phyloP scores from a whole-genome alignment of 2,113 vertebrate genomes.

The Charina bottae region DNA sequence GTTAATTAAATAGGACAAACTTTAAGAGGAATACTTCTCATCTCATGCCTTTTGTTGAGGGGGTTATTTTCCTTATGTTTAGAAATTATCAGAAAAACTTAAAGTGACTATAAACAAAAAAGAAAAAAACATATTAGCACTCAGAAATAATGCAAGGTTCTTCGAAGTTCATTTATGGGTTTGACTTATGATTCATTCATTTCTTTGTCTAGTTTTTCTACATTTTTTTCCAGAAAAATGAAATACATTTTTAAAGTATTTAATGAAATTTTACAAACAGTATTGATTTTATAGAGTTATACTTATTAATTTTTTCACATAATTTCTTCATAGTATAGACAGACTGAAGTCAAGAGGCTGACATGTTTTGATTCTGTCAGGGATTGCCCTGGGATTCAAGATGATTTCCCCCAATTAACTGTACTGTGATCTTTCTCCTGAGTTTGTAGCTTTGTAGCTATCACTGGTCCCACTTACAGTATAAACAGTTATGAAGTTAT shows the following conservation, averaged over 20 bases:
- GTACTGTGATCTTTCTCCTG: neutral
- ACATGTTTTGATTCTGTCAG: neutral
- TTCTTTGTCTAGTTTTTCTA: neutral
- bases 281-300: neutral
- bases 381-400: neutral
- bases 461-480: too few relatives aligned
- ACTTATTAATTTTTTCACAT: neutral
- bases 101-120: conserved; percentile 42
- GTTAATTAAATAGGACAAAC: conserved; percentile 43
- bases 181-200: neutral
- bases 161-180: neutral
- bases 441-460: neutral
- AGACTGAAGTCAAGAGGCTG: neutral
- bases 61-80: conserved; percentile 11
- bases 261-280: neutral
- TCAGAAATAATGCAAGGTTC: neutral
- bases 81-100: conserved; percentile 34
- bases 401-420: neutral
- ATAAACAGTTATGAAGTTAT: neutral
- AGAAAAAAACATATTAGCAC: too few relatives aligned
- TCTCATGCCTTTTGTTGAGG: conserved; percentile 38
- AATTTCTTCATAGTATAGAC: neutral
- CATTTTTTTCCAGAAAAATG: too few relatives aligned
- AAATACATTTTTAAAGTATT: neutral
- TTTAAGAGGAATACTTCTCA: conserved; percentile 40